Base-by-base conservation (phyloP, 2,113 vertebrate genomes). In the Tupaia tana region DNA sequence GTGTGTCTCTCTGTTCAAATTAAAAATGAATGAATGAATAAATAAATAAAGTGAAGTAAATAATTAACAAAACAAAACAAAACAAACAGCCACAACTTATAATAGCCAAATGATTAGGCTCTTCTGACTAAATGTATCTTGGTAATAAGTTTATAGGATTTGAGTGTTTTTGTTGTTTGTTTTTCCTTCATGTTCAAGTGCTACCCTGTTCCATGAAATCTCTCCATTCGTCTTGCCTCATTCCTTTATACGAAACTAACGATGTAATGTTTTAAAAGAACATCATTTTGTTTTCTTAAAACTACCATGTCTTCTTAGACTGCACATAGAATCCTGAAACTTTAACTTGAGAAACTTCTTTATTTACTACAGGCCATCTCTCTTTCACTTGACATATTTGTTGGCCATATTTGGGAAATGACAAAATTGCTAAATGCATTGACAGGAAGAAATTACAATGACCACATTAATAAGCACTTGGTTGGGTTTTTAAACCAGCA, bases 151-250 rank as follows among this genome's bases (percentile, higher is more conserved):
- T 80, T 75, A 86, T 14, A 61, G 3, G 7, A 1, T 86, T 20
- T 77, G 9, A n/a, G 9, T 80, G 10, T 16, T 11, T 27, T 54
- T 29, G 66, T 75, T n/a, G 13, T 29, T 11, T 34, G 9, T 14
- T 7, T 73, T 82, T 74, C 43, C 88, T 24, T 31, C 52, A 64
- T 31, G 4, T 11, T 66, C 3, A 84, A 85, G 0, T 77, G 2
- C 18, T 95, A 25, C 22, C 4, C 0, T 89, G 43, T 82, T 25
- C 9, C 16, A 63, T 77, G 25, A 89, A 34, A 52, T 63, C 4
- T 61, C 94, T 94, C 83, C 58, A 81, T 84, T 92, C 66, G 34
- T 43, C 11, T 96, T 64, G 7, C 22, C 31, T 93, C 31, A 89
- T 4, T 80, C 29, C 6, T 73, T 85, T 54, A 77, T 7, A 24